Evolutionary conservation across 2,888 invertebrate species (phyloP), one percentile per base, ranked within the genome.

Genomic region (Acheta domesticus): DNA sequence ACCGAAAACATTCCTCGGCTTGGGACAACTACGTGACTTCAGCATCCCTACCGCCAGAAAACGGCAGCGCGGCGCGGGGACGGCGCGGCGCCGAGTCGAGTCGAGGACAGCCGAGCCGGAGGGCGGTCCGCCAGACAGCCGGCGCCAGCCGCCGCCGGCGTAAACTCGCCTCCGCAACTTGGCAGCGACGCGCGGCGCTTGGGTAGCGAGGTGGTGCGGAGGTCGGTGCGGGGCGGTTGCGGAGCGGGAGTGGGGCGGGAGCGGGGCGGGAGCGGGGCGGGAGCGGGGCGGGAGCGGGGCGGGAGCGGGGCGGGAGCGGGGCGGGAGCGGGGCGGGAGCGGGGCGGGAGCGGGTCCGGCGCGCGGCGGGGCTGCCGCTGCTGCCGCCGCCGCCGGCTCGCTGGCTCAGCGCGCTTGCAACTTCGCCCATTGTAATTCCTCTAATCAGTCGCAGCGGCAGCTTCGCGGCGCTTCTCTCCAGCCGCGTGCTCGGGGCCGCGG

Each of bases 361-460:
- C 62, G 14, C 62, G n/a, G n/a, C 62, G 12, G 62, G 4, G 14
- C 36, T 36, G 36, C 36, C 0, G 14, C 36, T 36, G 36, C 36
- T 2, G 62, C 62, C 50, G 1, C 12, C 16, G 62, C 62, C 14
- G 16, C n/a, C 62, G 62, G 62, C 62, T 62, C 62, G 62, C n/a
- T 62, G 62, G 16, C 62, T 62, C 62, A 19, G 62, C 62, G 16
- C 62, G 62, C 62, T 8, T n/a, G 62, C 62, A 62, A 62, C 62
- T 62, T 62, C 62, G 14, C 62, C 62, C 62, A 62, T 62, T 62
- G 62, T 62, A 62, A 62, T 62, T 14, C 62, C 62, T 62, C 62
- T 62, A 62, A 62, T 62, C 62, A 62, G 62, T 62, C 12, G 62
- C 62, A 19, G 62, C 16, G n/a, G 62, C 62, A 19, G 16, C 62